Base-by-base conservation (phyloP, 2,797 vertebrate species). In the Peromyscus nudipes region DNA sequence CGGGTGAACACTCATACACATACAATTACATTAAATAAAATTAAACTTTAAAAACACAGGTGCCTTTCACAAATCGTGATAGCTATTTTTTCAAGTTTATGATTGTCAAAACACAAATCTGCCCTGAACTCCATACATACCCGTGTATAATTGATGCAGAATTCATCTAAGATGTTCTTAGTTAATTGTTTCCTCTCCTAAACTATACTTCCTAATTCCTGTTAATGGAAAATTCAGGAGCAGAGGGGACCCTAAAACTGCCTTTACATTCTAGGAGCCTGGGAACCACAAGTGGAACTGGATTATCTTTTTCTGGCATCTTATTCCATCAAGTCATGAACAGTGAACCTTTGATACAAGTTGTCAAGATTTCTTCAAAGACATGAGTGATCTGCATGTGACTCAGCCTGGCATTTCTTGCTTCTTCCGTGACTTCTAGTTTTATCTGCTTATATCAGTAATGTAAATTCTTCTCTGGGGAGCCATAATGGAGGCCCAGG, bases 261-360 rank as follows among this genome's bases (percentile, higher is more conserved):
- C 21, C 46, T 62, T 52, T 52, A 29, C 34, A 29, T 89, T 73
- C 31, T 49, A 29, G 40, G 71, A 46, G 46, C 34, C 75, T 92
- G 81, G 73, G 89, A 89, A 97, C 10, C 25, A 2, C 7, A 14
- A 79, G 89, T 89, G 40, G 89, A 89, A 37, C 34, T 6, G 40
- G 46, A 84, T 92, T 95, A 84, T 80, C 79, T 55, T 17, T 92
- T 31, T 8, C 79, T 73, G 12, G 31, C 67, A 31, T 96, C 25
- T 0, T 29, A 89, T n/a, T 19, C 75, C 19, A n/a, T 76, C 21
- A 9, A 96, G 40, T 82, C 69, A 95, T 23, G 43, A 27, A 37
- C 82, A 34, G 49, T 83, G 94, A 94, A 75, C 79, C 62, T 98
- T 97, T 97, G 71, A 84, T n/a, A 91, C 6, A 49, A 89, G 49